Percentiles rank a stretch among this genome's conserved stretches.
phyloP scores from a whole-genome alignment of 2,113 vertebrate species.

The Cavia porcellus region DNA sequence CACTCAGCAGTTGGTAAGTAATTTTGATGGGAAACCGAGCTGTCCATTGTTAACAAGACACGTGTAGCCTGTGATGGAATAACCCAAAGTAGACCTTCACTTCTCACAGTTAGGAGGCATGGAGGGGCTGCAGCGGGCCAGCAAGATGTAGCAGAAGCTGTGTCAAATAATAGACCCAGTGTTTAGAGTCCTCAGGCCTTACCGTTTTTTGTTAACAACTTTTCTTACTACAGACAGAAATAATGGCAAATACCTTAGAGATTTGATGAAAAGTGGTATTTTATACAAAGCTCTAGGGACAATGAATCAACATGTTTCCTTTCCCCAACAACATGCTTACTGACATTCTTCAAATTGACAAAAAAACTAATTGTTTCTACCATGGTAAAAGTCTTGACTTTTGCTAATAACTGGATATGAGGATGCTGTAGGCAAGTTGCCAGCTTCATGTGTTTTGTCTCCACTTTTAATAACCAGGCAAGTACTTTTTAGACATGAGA shows the following conservation, averaged over 20 bases:
- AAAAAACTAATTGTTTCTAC: not conserved
- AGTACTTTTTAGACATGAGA: not conserved
- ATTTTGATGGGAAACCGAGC: not conserved
- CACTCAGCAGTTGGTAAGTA: not conserved
- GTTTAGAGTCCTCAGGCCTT: not conserved
- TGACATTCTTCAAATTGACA: not conserved
- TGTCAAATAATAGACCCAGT: not conserved
- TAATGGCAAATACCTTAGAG: not conserved
- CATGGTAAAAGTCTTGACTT: not conserved
- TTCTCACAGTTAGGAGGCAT: not conserved
- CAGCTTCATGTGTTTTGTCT: not conserved
- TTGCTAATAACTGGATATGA: not conserved
- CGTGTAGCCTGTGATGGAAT: not conserved
- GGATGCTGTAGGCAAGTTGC: not conserved
- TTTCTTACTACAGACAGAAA: constrained; percentile 17
- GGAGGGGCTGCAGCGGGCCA: not conserved
- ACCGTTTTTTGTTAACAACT: constrained; percentile 4
- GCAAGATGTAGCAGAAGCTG: not conserved
- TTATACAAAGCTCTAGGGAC: not conserved
- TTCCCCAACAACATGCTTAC: not conserved
- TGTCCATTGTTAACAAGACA: not conserved
- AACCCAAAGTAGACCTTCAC: not conserved
- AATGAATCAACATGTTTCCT: not conserved
- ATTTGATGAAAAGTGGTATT: not conserved
- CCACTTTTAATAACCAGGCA: not conserved